Base-by-base conservation (phyloP, 2,888 invertebrate genomes). In the Leptinotarsa tumamoca region DNA sequence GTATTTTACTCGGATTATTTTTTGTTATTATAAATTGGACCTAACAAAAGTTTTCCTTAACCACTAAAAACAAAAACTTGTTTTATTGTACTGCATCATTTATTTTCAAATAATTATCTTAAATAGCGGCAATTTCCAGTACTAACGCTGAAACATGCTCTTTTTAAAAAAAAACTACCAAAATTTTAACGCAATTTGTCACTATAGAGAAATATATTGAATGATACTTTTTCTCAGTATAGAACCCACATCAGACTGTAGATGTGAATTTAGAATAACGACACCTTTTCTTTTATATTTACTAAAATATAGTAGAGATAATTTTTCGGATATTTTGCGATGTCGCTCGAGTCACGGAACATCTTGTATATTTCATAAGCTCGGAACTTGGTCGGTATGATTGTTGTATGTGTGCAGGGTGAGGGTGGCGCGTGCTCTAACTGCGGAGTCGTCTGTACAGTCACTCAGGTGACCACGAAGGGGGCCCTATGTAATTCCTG, bases 401-500 rank as follows among this genome's bases (percentile, higher is more conserved):
- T 85, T 85, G 87, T 86, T 85, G 85, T 70, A 84, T 85, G 81
- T 83, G 85, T 85, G 86, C 87, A 88, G 89, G 89, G 89, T 87
- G 88, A 88, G 87, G 88, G 88, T 86, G 89, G 89, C 83, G 86
- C 87, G 84, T 89, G 89, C 85, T 87, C 88, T 84, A 89, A 89
- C 87, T 95, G 96, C 91, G 94, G 94, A 86, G 93, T 95, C 87
- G 91, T 91, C 87, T 94, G 94, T 89, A 92, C 93, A 87, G 91
- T 93, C 87, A 90, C 94, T 83, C 93, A 94, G 89, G 91, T 92
- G 85, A 94, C 95, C 82, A 91, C 94, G 83, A 94, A 94, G 89
- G 95, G 95, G 87, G 90, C 92, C 86, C 91, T 95, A 89, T 96
- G 96, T 90, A 92, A 92, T 89, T 94, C 95, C 89, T 96, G 96